Evolutionary conservation across 2,113 vertebrate genomes (phyloP).

Genomic region (Okapia johnstoni): DNA sequence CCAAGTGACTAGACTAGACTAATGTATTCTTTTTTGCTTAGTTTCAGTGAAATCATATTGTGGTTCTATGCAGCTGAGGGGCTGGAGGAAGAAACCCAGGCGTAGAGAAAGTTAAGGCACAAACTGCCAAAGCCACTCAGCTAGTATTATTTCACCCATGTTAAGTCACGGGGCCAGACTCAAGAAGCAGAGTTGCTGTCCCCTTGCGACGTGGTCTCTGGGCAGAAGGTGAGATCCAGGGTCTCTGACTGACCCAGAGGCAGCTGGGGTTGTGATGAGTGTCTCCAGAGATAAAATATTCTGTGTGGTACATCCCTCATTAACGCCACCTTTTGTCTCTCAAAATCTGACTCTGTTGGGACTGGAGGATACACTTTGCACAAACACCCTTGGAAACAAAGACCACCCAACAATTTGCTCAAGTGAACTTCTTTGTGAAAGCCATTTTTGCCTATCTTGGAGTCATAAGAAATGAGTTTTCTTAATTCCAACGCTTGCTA

Average conservation of each 20-base stretch:
- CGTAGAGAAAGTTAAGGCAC: slow-evolving; percentile 45
- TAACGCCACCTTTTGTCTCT: slow-evolving; percentile 47
- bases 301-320: not conserved
- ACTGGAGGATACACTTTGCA: not conserved
- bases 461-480: not conserved
- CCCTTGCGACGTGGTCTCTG: not conserved
- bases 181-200: not conserved
- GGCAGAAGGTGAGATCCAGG: not conserved
- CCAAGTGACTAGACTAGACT: slow-evolving; percentile 64
- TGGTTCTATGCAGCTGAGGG: slow-evolving; percentile 66
- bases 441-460: not conserved
- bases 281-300: not conserved
- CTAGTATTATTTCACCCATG: slow-evolving; percentile 26
- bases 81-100: slow-evolving; percentile 58
- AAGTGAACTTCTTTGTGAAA: not conserved
- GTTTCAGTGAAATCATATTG: slow-evolving; percentile 77
- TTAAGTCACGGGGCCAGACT: slow-evolving; percentile 16
- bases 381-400: not conserved
- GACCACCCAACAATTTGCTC: not conserved
- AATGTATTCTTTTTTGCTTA: slow-evolving; percentile 78
- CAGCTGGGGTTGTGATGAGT: not conserved
- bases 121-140: slow-evolving; percentile 40
- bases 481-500: not conserved
- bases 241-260: slow-evolving; percentile 29
- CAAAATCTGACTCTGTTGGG: slow-evolving; percentile 32